Base-by-base conservation (phyloP, 2,888 invertebrate genomes). In the Rhopalosiphum nymphaeae region DNA sequence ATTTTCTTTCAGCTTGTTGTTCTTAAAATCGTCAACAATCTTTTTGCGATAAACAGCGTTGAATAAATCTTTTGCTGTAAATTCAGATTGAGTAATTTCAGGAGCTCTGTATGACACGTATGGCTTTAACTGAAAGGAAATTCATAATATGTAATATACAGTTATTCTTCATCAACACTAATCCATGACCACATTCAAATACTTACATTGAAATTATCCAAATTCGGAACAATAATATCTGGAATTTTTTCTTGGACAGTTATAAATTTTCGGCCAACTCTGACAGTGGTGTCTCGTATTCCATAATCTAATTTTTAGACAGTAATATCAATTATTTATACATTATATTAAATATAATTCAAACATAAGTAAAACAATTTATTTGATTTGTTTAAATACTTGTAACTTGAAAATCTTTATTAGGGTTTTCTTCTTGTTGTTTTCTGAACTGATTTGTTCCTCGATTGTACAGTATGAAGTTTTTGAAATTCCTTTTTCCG, bases 201-300 rank as follows among this genome's bases (percentile, higher is more conserved):
- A 94, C 95, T 95, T 96, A 97, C 97, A 95, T 97, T 96, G 95
- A 98, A 99, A 95, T 96, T 97, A 95, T 97, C 97, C 49, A 99
- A 96, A 96, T 99, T 97, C 0, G 99, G 99, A 4, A 99, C 99
- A 94, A 99, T 97, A 36, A 99, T 96, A 95, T 99, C 98, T 0
- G 99, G 99, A 95, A 98, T 97, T 97, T 97, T 98, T 96, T 99
- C 99, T 1, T 98, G 98, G 9, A 99, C 96, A 29, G 96, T 95
- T 1, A 97, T 96, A 95, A 96, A 97, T 95, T 96, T 96, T 0
- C 97, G 97, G 90, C 97, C 96, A 9, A 97, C 95, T 10, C 94
- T 95, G 95, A 96, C 96, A 16, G 98, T 98, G 11, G 96, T 96
- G 92, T 97, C 96, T 93, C 97, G 97, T 0, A 97, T 97, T 42